A percentile compares a stretch with the other conserved stretches of the same genome.
Conservation (phyloP, 2,113 vertebrate species). For the Thermophis baileyi region DNA sequence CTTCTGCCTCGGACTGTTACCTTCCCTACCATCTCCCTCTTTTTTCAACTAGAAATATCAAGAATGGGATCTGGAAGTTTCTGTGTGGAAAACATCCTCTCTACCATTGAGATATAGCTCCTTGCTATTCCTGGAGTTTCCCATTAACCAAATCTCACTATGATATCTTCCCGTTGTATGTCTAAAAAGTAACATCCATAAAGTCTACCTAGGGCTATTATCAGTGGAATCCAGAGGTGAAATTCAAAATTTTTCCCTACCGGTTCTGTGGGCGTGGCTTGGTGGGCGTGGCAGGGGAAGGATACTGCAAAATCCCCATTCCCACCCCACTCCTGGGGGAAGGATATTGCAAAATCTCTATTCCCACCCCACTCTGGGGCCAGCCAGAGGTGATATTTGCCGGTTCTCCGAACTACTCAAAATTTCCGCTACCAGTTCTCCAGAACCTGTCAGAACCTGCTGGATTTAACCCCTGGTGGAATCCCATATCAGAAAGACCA, state of each 20-base stretch:
- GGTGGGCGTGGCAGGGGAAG: too few relatives aligned
- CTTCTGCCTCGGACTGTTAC: neutral
- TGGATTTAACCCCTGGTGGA: too few relatives aligned
- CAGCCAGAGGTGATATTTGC: too few relatives aligned
- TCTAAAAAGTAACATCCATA: neutral
- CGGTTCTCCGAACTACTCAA: too few relatives aligned
- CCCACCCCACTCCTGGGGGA: too few relatives aligned
- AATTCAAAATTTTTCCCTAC: too few relatives aligned
- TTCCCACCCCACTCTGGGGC: too few relatives aligned
- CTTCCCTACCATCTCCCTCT: neutral
- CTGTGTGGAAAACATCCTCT: neutral
- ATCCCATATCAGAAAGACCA: neutral
- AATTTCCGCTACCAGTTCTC: too few relatives aligned
- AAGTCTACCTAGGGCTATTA: neutral
- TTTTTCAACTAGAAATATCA: neutral
- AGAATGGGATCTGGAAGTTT: neutral
- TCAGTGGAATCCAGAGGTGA: neutral
- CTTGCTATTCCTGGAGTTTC: neutral
- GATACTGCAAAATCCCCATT: too few relatives aligned
- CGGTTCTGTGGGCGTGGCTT: too few relatives aligned
- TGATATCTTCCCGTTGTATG: neutral
- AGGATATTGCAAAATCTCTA: too few relatives aligned
- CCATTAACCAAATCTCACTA: neutral
- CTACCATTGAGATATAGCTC: neutral
- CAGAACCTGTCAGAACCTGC: too few relatives aligned